Evolutionary conservation across 2,797 vertebrate species (phyloP).

Genomic region (Acridotheres tristis): DNA sequence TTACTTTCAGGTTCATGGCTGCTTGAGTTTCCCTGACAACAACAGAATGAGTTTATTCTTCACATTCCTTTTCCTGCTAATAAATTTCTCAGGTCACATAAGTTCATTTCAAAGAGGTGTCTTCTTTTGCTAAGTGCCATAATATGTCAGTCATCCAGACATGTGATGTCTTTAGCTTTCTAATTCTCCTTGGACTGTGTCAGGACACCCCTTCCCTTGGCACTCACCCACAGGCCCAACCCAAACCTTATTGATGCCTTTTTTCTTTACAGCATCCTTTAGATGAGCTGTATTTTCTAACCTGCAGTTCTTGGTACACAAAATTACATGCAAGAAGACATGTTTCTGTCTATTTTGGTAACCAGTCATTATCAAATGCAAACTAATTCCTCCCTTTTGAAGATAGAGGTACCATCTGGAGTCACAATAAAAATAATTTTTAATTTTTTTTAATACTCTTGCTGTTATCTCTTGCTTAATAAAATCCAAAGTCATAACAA

Average conservation of each 20-base stretch:
- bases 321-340: not conserved
- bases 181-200: not conserved
- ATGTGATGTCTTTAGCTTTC: not conserved
- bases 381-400: not conserved
- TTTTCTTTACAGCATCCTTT: not conserved
- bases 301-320: not conserved
- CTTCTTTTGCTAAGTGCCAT: not conserved
- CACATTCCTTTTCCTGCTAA: not conserved
- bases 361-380: not conserved
- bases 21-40: not conserved
- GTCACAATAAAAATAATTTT: not conserved
- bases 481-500: not conserved
- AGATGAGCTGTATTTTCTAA: not conserved
- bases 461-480: not conserved
- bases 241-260: not conserved
- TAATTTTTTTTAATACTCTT: not conserved
- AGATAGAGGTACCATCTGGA: not conserved
- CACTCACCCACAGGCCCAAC: not conserved
- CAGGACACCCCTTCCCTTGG: not conserved
- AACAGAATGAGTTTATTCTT: not conserved
- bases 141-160: not conserved
- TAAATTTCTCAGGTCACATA: not conserved
- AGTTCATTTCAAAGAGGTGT: not conserved
- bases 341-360: not conserved
- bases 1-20: slow-evolving; percentile 19